phyloP scores from a whole-genome alignment of 2,888 invertebrate genomes.

The Choristoneura rosaceana region DNA sequence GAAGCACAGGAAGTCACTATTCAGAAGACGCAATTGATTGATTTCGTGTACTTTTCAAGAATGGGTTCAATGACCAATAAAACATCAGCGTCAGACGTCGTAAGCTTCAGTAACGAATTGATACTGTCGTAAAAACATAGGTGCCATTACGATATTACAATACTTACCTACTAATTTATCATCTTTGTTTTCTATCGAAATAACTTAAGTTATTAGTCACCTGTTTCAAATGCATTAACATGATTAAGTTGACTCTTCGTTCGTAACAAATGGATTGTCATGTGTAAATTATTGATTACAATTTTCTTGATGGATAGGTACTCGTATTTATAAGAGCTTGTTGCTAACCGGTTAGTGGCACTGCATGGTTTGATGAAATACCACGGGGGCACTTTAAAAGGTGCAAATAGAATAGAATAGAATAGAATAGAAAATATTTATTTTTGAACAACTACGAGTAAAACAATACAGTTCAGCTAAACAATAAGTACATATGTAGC shows the following conservation, averaged over 20 bases:
- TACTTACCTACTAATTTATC: neutral
- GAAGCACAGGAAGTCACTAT: neutral
- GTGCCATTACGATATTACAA: neutral
- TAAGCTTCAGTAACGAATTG: neutral
- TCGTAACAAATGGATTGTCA: neutral
- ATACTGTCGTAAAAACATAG: neutral
- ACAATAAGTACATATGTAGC: no score
- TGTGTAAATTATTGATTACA: neutral
- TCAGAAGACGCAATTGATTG: constrained; percentile 5
- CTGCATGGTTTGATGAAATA: neutral
- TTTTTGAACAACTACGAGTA: no score
- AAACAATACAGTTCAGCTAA: no score
- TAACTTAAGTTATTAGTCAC: neutral
- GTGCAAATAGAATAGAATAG: no score
- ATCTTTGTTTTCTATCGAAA: neutral
- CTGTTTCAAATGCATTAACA: constrained; percentile 13
- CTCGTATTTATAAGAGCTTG: neutral
- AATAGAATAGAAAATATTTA: no score
- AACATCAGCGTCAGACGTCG: neutral
- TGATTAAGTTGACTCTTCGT: constrained; percentile 10
- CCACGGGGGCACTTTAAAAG: no score
- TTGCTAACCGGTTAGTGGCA: neutral
- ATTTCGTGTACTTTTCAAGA: constrained; percentile 7
- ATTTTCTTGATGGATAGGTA: neutral
- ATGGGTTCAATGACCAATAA: constrained; percentile 21